Evolutionary conservation across 2,888 invertebrate species (phyloP).

Genomic region (Portevinia maculata): DNA sequence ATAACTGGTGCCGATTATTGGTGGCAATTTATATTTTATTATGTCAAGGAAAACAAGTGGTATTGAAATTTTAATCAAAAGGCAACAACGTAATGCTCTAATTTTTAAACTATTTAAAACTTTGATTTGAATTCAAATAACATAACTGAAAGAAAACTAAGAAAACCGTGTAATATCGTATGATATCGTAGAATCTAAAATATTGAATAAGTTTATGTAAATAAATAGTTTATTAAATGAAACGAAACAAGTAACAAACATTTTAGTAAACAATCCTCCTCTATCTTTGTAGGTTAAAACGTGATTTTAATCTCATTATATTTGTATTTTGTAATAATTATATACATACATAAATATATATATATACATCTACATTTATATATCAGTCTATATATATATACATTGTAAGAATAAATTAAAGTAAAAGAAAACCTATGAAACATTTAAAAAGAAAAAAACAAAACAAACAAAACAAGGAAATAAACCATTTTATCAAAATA

Average conservation of each 20-base stretch:
- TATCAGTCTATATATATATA: slow-evolving; percentile 70
- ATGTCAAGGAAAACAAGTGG: slow-evolving; percentile 35
- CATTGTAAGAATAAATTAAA: slow-evolving; percentile 66
- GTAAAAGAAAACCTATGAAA: slow-evolving; percentile 50
- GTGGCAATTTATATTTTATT: slow-evolving; percentile 62
- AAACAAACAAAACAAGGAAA: slow-evolving; percentile 44
- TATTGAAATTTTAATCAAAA: slow-evolving; percentile 12
- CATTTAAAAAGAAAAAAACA: slow-evolving; percentile 31
- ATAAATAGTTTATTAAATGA: slow-evolving; percentile 34
- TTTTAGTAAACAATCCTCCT: slow-evolving; percentile 50
- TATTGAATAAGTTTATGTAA: slow-evolving; percentile 58
- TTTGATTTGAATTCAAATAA: slow-evolving; percentile 14
- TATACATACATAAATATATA: slow-evolving; percentile 63
- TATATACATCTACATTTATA: slow-evolving; percentile 68
- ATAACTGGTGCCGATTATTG: slow-evolving; percentile 47
- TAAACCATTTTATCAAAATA: slow-evolving; percentile 66
- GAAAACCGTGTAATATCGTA: slow-evolving; percentile 71
- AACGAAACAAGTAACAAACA: slow-evolving; percentile 17
- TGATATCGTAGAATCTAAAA: slow-evolving; percentile 70
- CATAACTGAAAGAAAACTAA: slow-evolving; percentile 21
- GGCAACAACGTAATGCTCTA: slow-evolving; percentile 28
- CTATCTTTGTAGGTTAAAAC: slow-evolving; percentile 68
- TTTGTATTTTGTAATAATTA: slow-evolving; percentile 74
- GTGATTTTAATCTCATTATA: slow-evolving; percentile 74
- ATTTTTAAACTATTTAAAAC: not conserved